Evolutionary conservation across 1,140 invertebrate species (phyloP), one percentile per base, ranked within the genome.

Genomic region (Lysiphlebus fabarum): DNA sequence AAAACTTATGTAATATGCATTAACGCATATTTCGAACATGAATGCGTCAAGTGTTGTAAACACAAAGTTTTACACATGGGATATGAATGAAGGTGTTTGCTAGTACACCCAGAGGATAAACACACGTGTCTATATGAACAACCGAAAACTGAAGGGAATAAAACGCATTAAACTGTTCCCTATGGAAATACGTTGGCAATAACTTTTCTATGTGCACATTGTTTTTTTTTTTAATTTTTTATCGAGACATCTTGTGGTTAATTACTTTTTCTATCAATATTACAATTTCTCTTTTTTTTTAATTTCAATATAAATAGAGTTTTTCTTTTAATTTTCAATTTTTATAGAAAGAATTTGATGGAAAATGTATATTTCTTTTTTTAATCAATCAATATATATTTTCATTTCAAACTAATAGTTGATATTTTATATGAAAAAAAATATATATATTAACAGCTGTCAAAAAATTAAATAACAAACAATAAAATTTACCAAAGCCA

Each of bases 1-100:
- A 26, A 2, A 17, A 11, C 45, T 57, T 57, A 57, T 57, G 55
- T 37, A 57, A 57, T 57, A 57, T 57, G 55, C 55, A 57, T 57
- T 57, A 57, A 57, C 55, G 55, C 55, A 49, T 44, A 57, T 57
- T 33, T n/a, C 26, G 8, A 37, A 40, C 55, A 37, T 34, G 14
- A 34, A 48, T 14, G 45, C 55, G 42, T 14, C 9, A 40, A 47
- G 14, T 11, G 44, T 45, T 48, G 55, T 57, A 57, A 57, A 57
- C 55, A 57, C 55, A 34, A 47, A 36, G 55, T 57, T 47, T 44
- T 40, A 57, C 26, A 57, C 36, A 48, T 57, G n/a, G 45, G 50
- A 7, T 41, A 9, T 17, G 37, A 8, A 10, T n/a, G 49, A 42
- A 40, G 9, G 42, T 51, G 49, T 50, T 40, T 58, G 17, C 14